Conservation (phyloP, 2,888 invertebrate genomes). For the Selenia dentaria region DNA sequence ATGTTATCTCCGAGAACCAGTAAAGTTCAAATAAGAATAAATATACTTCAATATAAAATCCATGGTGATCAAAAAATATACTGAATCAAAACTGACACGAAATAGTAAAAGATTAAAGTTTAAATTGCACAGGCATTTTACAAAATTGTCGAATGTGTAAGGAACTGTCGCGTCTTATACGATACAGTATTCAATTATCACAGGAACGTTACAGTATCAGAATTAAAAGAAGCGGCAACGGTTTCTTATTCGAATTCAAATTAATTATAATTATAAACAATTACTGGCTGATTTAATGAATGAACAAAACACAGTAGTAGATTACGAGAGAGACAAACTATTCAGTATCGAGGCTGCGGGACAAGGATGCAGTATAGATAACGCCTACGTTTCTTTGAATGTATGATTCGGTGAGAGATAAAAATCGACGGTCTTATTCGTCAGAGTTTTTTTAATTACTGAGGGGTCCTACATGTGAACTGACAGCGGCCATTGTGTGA, state of each 20-base stretch:
- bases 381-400: slow-evolving; percentile 79
- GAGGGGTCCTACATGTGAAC: slow-evolving; percentile 79
- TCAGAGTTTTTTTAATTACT: slow-evolving; percentile 82
- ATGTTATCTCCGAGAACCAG: slow-evolving; percentile 71
- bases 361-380: slow-evolving; percentile 63
- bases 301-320: slow-evolving; percentile 60
- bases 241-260: slow-evolving; percentile 62
- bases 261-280: slow-evolving; percentile 82
- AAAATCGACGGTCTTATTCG: slow-evolving; percentile 83
- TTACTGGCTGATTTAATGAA: slow-evolving; percentile 75
- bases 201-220: slow-evolving; percentile 61
- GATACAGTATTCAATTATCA: slow-evolving; percentile 76
- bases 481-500: slow-evolving; percentile 75
- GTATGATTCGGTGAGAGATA: slow-evolving; percentile 80
- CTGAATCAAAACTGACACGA: slow-evolving; percentile 5
- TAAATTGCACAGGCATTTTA: slow-evolving; percentile 9
- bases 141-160: background rate
- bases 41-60: slow-evolving; percentile 68
- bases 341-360: slow-evolving; percentile 43
- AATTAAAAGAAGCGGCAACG: slow-evolving; percentile 62
- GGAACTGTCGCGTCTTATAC: slow-evolving; percentile 35
- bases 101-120: slow-evolving; percentile 3
- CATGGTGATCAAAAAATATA: slow-evolving; percentile 2
- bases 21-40: slow-evolving; percentile 76
- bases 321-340: slow-evolving; percentile 55